Evolutionary conservation across 2,797 vertebrate genomes (phyloP).

Genomic region (Hemitrygon akajei): DNA sequence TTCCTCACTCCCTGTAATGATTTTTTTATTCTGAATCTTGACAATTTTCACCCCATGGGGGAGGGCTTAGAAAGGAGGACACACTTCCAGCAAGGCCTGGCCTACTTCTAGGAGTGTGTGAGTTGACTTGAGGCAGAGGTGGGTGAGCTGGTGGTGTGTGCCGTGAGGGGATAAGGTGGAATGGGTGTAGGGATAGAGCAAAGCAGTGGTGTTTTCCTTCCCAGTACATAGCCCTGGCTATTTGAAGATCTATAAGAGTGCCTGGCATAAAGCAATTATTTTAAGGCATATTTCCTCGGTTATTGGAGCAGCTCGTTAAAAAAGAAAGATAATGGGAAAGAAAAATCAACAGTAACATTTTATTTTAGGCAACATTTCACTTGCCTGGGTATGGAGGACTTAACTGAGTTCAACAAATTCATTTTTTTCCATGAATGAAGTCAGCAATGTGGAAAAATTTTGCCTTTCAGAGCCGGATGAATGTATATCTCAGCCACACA

Average conservation of each 20-base stretch:
- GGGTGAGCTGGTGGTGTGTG: too few relatives aligned
- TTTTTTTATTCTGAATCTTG: not conserved
- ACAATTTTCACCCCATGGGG: not conserved
- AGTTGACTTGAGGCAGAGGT: not conserved
- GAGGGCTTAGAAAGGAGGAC: not conserved
- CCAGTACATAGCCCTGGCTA: not conserved
- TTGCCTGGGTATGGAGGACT: conserved; percentile 67
- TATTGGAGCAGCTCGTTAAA: conserved; percentile 35
- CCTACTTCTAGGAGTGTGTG: not conserved
- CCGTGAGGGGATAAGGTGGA: too few relatives aligned
- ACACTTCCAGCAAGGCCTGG: not conserved
- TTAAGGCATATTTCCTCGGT: not conserved
- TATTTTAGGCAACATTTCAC: conserved; percentile 22
- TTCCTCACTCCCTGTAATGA: too few relatives aligned
- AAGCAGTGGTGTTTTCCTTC: not conserved
- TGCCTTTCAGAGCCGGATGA: conserved; percentile 84
- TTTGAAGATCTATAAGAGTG: not conserved
- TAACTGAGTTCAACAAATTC: conserved; percentile 84
- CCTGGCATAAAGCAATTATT: not conserved
- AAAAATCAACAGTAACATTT: conserved; percentile 40
- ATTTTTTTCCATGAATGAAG: conserved; percentile 86
- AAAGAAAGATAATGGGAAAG: conserved; percentile 45
- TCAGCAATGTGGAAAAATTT: conserved; percentile 94
- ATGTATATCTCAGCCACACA: conserved; percentile 95
- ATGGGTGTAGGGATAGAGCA: not conserved